phyloP scores from a whole-genome alignment of 2,113 vertebrate genomes.

The Brachypteracias leptosomus region DNA sequence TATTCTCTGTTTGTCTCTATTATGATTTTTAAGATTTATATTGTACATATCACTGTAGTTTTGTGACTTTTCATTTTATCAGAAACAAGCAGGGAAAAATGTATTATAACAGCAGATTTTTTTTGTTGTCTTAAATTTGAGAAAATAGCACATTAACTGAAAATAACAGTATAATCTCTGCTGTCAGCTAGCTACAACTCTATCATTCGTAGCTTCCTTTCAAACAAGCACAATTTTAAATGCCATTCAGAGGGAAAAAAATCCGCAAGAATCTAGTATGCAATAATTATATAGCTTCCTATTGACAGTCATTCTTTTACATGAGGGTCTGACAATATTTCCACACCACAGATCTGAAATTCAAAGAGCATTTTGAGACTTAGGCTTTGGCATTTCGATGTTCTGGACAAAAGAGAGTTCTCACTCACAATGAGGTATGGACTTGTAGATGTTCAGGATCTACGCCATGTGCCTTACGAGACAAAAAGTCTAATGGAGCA shows the following conservation, averaged over 20 bases:
- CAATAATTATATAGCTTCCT: neutral
- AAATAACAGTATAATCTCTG: neutral
- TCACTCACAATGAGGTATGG: neutral
- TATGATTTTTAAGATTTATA: neutral
- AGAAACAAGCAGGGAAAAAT: neutral
- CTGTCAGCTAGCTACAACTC: neutral
- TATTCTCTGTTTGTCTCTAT: neutral
- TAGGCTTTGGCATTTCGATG: neutral
- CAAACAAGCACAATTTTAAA: neutral
- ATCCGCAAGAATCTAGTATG: neutral
- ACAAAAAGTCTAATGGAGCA: neutral
- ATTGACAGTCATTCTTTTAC: neutral
- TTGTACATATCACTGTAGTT: neutral
- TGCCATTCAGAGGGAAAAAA: neutral
- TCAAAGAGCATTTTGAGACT: neutral
- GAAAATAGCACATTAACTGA: neutral
- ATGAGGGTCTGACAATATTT: neutral
- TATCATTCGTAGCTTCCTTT: neutral
- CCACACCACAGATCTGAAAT: neutral
- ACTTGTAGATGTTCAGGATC: neutral
- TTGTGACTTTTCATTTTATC: neutral
- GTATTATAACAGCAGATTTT: neutral
- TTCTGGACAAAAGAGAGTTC: neutral
- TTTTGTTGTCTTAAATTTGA: neutral
- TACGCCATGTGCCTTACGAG: fast-evolving